Conservation (phyloP, 2,888 invertebrate genomes). For the Scaeva pyrastri region DNA sequence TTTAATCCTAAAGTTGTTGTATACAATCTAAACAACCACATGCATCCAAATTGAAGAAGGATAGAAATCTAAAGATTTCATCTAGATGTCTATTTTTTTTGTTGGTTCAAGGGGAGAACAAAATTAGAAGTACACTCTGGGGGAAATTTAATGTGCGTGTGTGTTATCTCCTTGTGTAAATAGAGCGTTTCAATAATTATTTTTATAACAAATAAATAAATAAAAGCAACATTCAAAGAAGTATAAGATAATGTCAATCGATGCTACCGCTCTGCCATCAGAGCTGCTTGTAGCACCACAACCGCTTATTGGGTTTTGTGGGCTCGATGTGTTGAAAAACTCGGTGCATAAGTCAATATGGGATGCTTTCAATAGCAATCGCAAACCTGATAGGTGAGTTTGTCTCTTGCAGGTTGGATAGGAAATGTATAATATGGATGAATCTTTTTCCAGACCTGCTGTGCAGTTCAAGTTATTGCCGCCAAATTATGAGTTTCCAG, state of each 20-base stretch:
- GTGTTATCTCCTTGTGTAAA: conserved; percentile 66
- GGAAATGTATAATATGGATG: neutral
- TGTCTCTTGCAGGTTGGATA: neutral
- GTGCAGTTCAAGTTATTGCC: conserved; percentile 93
- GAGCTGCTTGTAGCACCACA: conserved; percentile 94
- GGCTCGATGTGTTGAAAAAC: conserved; percentile 93
- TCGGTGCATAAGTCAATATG: conserved; percentile 95
- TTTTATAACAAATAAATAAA: neutral
- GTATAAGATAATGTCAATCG: conserved; percentile 85
- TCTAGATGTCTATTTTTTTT: conserved; percentile 54
- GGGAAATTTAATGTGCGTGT: conserved; percentile 47
- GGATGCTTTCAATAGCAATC: conserved; percentile 95
- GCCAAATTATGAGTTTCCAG: conserved; percentile 94
- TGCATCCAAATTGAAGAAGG: conserved; percentile 30
- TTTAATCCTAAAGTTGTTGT: conserved; percentile 18
- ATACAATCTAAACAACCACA: conserved; percentile 19
- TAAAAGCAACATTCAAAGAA: neutral
- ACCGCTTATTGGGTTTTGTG: conserved; percentile 94
- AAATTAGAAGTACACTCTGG: conserved; percentile 16
- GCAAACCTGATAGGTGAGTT: conserved; percentile 87
- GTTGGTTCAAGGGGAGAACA: conserved; percentile 22
- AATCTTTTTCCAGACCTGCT: conserved; percentile 86
- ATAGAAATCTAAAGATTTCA: conserved; percentile 1
- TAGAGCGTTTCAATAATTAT: conserved; percentile 43
- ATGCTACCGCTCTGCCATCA: conserved; percentile 89